Conservation (phyloP, 1,140 invertebrate species). For the Panagrolaimus sp. region DNA sequence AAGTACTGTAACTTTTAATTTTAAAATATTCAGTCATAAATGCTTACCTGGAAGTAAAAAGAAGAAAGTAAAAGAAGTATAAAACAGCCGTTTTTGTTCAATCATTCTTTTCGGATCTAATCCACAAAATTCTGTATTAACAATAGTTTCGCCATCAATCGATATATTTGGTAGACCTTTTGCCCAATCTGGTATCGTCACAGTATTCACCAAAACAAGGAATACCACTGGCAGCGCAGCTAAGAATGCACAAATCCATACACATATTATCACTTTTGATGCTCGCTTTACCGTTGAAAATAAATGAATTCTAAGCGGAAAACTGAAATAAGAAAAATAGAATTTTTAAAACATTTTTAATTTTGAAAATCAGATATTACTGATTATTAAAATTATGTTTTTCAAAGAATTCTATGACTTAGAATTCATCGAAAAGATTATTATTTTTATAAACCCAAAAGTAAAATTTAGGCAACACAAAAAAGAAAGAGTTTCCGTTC, state of each 20-base stretch:
- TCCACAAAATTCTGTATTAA: constrained; percentile 46
- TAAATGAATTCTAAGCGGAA: constrained; percentile 50
- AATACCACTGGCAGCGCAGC: constrained; percentile 48
- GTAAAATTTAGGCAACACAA: neutral
- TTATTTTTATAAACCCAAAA: too few species aligned
- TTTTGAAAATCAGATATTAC: too few species aligned
- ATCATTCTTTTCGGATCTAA: constrained; percentile 30
- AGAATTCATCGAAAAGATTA: too few species aligned
- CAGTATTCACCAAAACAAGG: constrained; percentile 49
- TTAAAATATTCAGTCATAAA: too few species aligned
- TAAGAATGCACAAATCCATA: constrained; percentile 50
- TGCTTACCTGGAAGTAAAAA: constrained; percentile 35
- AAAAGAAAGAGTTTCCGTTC: constrained; percentile 18
- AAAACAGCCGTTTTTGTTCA: constrained; percentile 41
- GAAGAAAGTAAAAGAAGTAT: constrained; percentile 35
- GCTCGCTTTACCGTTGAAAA: constrained; percentile 53
- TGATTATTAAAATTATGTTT: too few species aligned
- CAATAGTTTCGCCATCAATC: constrained; percentile 30
- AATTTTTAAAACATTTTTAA: neutral
- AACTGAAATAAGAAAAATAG: constrained; percentile 45
- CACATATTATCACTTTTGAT: constrained; percentile 42
- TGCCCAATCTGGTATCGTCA: constrained; percentile 39
- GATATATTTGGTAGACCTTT: neutral
- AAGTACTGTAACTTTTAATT: too few species aligned
- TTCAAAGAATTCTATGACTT: too few species aligned